Base-by-base conservation (phyloP, 2,888 invertebrate species). In the Sinodicranocentrus sp. region DNA sequence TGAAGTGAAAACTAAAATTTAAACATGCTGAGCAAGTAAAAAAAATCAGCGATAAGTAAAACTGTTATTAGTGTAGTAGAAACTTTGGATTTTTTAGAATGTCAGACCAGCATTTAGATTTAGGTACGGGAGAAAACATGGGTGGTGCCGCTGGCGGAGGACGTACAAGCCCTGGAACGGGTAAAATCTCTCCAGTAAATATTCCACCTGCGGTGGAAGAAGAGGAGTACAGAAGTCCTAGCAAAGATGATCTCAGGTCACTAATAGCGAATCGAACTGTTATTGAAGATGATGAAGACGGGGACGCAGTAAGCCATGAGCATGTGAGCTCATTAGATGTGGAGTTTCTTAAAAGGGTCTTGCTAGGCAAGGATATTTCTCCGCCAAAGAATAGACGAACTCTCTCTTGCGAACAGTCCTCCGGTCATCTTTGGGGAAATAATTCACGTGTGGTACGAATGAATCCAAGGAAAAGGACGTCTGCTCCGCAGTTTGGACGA, bases 401-500 rank as follows among this genome's bases (percentile, higher is more conserved):
- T 10, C 57, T 79, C 19, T 85, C 83, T 2, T 85, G 86, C 94
- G 48, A 92, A 92, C 33, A 91, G 91, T 25, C 91, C 91, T 26
- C 44, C 1, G 57, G 92, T 1, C 94, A 94, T 90, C 91, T 94
- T 86, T 94, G 94, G 89, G 93, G 93, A 28, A 92, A 92, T 39
- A 92, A 92, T 78, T 89, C 88, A 71, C 44, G 89, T 85, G 72
- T 68, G 19, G 72, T 84, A 15, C 52, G 86, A 54, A 89, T 89
- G 19, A 93, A 93, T 92, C 92, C 93, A 83, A 92, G 93, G 89
- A 94, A 94, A 91, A 91, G 94, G 85, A 94, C 94, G 1, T 94
- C 94, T 0, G 95, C 94, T 0, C 94, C 94, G 0, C 94, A 94
- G 90, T 94, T 94, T 92, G 93, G 93, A n/a, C 85, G 92, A 17